phyloP scores from a whole-genome alignment of 2,113 vertebrate species.

The Pithys albifrons region DNA sequence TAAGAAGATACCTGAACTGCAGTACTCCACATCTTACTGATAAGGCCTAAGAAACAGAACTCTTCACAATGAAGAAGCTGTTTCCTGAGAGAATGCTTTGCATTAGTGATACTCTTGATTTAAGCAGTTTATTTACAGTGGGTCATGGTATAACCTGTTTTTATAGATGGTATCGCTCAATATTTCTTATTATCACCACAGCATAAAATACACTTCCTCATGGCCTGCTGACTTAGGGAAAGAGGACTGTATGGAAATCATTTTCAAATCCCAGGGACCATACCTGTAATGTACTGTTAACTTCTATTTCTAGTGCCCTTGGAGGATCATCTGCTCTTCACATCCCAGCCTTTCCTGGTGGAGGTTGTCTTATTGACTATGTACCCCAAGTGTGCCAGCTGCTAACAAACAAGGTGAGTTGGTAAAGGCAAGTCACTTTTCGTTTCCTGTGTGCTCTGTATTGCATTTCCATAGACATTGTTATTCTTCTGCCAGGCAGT shows the following conservation, averaged over 20 bases:
- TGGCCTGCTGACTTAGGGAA: neutral
- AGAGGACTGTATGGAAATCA: neutral
- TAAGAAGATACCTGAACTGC: neutral
- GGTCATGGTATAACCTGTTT: neutral
- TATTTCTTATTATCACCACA: neutral
- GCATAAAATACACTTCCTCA: neutral
- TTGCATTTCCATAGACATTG: neutral
- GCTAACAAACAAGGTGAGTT: conserved; percentile 94
- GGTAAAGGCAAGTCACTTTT: neutral
- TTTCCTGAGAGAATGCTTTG: neutral
- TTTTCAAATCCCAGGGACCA: neutral
- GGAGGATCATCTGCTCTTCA: conserved; percentile 96
- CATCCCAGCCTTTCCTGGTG: conserved; percentile 94
- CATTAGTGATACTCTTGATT: neutral
- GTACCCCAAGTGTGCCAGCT: conserved; percentile 98
- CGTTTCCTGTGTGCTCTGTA: neutral
- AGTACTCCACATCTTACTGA: neutral
- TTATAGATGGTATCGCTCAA: neutral
- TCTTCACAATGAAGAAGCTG: neutral
- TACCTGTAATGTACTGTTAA: neutral
- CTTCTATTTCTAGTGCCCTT: conserved; percentile 83
- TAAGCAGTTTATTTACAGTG: neutral
- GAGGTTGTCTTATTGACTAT: conserved; percentile 97
- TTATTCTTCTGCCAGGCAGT: neutral
- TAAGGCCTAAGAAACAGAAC: neutral